Evolutionary conservation across 2,797 vertebrate species (phyloP).

Genomic region (Ficedula albicollis): DNA sequence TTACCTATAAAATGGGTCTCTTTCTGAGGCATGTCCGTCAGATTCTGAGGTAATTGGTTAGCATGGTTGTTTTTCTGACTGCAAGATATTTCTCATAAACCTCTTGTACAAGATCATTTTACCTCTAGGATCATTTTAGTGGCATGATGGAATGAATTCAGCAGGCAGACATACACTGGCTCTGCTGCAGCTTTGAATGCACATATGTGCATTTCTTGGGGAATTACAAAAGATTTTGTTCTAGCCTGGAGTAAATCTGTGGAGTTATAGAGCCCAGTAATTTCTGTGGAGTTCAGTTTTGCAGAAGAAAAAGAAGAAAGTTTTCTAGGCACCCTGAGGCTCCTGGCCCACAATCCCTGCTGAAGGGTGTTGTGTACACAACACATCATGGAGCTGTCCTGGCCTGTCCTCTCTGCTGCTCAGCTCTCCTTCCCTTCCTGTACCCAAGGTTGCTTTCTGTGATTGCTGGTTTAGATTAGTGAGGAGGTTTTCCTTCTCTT

Average conservation of each 20-base stretch:
- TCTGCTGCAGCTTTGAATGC: not conserved
- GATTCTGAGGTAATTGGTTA: constrained; percentile 3
- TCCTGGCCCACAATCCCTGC: not conserved
- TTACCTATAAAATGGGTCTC: not conserved
- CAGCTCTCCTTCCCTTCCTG: not conserved
- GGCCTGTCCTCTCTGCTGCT: not conserved
- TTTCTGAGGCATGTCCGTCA: constrained; percentile 7
- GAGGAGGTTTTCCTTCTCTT: not conserved
- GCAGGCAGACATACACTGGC: accelerated
- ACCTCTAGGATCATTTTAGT: not conserved
- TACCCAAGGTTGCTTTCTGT: not conserved
- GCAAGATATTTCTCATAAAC: constrained; percentile 1
- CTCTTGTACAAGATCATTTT: not conserved
- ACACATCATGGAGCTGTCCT: accelerated
- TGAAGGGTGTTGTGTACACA: not conserved
- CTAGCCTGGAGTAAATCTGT: not conserved
- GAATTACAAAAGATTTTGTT: not conserved
- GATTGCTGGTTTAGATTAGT: not conserved
- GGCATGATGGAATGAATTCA: not conserved
- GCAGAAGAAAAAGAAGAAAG: not conserved
- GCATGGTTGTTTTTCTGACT: not conserved
- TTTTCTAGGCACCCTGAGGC: not conserved
- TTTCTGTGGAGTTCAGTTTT: not conserved
- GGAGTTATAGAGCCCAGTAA: not conserved
- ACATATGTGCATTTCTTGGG: accelerated